Base-by-base conservation (phyloP, 2,113 vertebrate species). In the Colinus virginianus region DNA sequence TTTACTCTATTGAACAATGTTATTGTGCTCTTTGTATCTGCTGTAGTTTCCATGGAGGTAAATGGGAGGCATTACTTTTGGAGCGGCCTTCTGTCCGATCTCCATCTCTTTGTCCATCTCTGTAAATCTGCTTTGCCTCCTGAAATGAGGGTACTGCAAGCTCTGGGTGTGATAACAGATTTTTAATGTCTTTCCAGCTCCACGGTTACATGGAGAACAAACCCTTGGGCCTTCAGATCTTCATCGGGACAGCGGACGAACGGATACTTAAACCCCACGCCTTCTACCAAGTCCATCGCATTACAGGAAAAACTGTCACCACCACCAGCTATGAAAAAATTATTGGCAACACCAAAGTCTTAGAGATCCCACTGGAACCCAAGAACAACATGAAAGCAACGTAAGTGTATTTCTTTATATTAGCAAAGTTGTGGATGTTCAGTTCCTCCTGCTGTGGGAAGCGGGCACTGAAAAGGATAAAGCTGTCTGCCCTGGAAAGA, bases 251-350 rank as follows among this genome's bases (percentile, higher is more conserved):
- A 0, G 99, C 99, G 0, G 99, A 99, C 0, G 99, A 99, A 96
- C 97, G 99, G 49, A 99, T 99, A 97, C 98, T 99, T 6, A 99
- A 99, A 87, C 99, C 99, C 8, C 99, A 99, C 0, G 99, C 99
- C 90, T 99, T 99, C 97, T 99, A 99, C 93, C 99, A 99, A 96
- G 99, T 99, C 32, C 99, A 99, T 91, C 99, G 99, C 90, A 99
- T 99, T 96, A 99, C 99, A 0, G 99, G 99, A 21, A 99, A 99
- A 77, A 99, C 99, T 0, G 99, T 99, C 56, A 99, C 99, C 55
- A 99, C 99, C 97, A 99, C 98, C 97, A 99, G 99, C 98, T 99
- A 98, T 1, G 99, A 99, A 98, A 99, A 99, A 97, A 98, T 99
- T 1, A 89, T 99, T 45, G 97, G 98, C 83, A 98, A 98, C 97